Base-by-base conservation (phyloP, 2,113 vertebrate genomes). In the Podarcis muralis region DNA sequence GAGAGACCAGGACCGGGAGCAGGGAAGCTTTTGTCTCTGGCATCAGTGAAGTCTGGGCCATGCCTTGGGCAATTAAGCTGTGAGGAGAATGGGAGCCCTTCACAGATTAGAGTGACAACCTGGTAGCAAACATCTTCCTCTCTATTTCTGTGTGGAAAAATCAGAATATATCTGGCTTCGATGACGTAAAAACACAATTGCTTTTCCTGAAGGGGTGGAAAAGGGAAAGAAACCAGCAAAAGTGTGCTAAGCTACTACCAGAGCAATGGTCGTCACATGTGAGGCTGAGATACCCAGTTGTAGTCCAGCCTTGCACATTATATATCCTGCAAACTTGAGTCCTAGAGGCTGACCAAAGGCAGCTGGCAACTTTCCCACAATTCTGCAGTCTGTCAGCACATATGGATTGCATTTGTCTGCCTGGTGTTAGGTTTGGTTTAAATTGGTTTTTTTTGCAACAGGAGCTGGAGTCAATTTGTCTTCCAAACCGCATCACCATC, bases 401-500 rank as follows among this genome's bases (percentile, higher is more conserved):
- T 18, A 40, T 30, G 84, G 57, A 85, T 93, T 79, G 3, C 59
- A 16, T 88, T 80, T 85, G 89, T 0, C n/a, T 77, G 32, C 53
- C 82, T 88, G 82, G 30, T 1, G 0, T 16, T 83, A 15, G 5
- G 2, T 1, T 85, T 83, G 25, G 22, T 83, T 92, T 90, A 68
- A 68, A 90, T 72, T 69, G 9, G 43, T 0, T 11, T 27, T 94
- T 94, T 62, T 92, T 90, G 25, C 66, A 6, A 3, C 80, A 76
- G 89, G 86, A 93, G 74, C 65, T 87, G 59, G 0, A 2, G 90
- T 15, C 20, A 90, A 79, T 87, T 87, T 92, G 53, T 59, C 87
- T 74, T 95, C 87, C 71, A 91, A 88, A 90, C 82, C 84, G 88
- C 89, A 83, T 79, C 30, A n/a, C 23, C 78, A 53, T 81, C 89